phyloP scores from a whole-genome alignment of 1,140 invertebrate species.

The Aphidius ervi region DNA sequence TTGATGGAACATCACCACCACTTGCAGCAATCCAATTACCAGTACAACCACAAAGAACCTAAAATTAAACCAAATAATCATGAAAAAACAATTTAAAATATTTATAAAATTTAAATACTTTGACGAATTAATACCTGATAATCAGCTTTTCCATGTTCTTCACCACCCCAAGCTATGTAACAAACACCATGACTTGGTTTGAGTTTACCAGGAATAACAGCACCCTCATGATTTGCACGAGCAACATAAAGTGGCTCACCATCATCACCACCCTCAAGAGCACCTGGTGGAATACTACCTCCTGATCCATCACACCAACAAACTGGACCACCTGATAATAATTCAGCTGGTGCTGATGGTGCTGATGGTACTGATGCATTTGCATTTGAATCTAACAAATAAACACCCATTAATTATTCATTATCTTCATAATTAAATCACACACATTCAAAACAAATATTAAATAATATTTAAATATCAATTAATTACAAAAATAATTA shows the following conservation, averaged over 20 bases:
- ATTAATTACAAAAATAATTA: neutral
- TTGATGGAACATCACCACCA: conserved; percentile 64
- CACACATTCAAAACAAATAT: neutral
- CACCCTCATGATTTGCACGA: conserved; percentile 69
- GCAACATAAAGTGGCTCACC: conserved; percentile 71
- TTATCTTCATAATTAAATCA: neutral
- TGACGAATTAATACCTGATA: conserved; percentile 61
- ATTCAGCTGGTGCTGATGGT: conserved; percentile 38
- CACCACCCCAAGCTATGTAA: conserved; percentile 75
- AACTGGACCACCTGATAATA: conserved; percentile 23
- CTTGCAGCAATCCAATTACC: conserved; percentile 60
- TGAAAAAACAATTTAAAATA: neutral
- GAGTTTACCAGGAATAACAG: conserved; percentile 74
- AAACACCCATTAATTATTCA: conserved; percentile 1
- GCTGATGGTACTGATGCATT: conserved; percentile 27
- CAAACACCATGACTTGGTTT: conserved; percentile 66
- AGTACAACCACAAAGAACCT: conserved; percentile 59
- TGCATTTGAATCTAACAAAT: conserved; percentile 28
- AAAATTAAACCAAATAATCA: neutral
- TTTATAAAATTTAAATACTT: neutral
- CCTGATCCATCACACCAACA: conserved; percentile 65
- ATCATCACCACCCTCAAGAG: conserved; percentile 68
- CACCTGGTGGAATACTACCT: conserved; percentile 67
- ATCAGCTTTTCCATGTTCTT: conserved; percentile 67
- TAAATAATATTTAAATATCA: neutral